Evolutionary conservation across 1,140 invertebrate genomes (phyloP).

Genomic region (Micrasema minimum): DNA sequence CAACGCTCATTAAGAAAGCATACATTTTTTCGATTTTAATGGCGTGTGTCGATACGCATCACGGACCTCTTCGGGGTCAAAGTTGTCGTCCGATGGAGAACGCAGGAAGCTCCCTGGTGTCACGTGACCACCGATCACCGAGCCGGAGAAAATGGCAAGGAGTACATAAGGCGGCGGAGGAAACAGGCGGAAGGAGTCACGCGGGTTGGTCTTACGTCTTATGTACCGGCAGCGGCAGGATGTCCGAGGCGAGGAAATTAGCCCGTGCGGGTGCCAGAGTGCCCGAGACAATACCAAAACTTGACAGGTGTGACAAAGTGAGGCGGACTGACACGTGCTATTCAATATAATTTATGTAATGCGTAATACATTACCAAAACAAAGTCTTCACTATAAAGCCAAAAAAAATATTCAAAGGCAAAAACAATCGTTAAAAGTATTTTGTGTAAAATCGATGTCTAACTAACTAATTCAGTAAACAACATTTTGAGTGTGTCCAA

Average conservation of each 20-base stretch:
- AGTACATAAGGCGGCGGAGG: neutral
- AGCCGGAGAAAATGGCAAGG: slow-evolving; percentile 20
- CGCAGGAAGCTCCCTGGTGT: slow-evolving; percentile 31
- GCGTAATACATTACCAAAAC: neutral
- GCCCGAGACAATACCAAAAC: slow-evolving; percentile 30
- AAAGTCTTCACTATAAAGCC: too few species aligned
- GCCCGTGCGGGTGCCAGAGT: slow-evolving; percentile 32
- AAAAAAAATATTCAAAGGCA: too few species aligned
- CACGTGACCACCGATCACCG: slow-evolving; percentile 31
- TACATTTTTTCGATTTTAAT: slow-evolving; percentile 32
- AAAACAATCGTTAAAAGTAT: too few species aligned
- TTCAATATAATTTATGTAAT: neutral
- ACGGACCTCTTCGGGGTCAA: slow-evolving; percentile 13
- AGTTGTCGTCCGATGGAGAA: neutral
- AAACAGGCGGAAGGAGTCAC: slow-evolving; percentile 28
- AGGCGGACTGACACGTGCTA: slow-evolving; percentile 6
- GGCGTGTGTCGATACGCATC: slow-evolving; percentile 21
- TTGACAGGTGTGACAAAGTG: slow-evolving; percentile 15
- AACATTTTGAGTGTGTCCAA: too few species aligned
- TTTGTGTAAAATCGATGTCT: too few species aligned
- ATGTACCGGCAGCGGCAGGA: slow-evolving; percentile 3
- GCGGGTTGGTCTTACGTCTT: slow-evolving; percentile 25
- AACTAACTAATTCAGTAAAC: too few species aligned
- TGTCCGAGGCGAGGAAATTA: slow-evolving; percentile 29
- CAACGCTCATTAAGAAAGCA: too few species aligned